Evolutionary conservation across 2,888 invertebrate genomes (phyloP).

Genomic region (Autographa pulchrina): DNA sequence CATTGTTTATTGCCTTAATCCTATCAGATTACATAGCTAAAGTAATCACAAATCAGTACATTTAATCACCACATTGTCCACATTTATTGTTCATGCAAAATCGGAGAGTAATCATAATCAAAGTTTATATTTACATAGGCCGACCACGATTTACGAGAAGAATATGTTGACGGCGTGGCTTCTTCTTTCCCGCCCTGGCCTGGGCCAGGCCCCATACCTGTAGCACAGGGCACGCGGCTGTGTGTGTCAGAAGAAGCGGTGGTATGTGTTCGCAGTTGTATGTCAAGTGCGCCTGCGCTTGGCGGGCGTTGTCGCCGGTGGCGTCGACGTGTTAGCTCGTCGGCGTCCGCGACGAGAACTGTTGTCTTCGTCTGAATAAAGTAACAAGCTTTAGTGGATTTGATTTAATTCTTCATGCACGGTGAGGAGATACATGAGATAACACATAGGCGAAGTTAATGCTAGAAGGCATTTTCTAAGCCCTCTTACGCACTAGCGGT

Average conservation of each 20-base stretch:
- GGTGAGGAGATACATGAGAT: no score
- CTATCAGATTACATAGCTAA: slow-evolving; percentile 26
- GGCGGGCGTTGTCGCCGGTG: slow-evolving; percentile 80
- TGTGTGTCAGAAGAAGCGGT: slow-evolving; percentile 79
- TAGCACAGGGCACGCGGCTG: slow-evolving; percentile 60
- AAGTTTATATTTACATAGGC: slow-evolving; percentile 16
- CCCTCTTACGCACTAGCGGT: no score
- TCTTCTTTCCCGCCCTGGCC: slow-evolving; percentile 46
- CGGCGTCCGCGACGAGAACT: slow-evolving; percentile 78
- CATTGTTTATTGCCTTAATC: slow-evolving; percentile 34
- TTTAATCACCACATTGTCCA: slow-evolving; percentile 27
- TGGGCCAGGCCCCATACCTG: slow-evolving; percentile 10
- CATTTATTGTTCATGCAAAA: slow-evolving; percentile 29
- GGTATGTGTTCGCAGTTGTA: slow-evolving; percentile 70
- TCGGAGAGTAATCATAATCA: slow-evolving; percentile 20
- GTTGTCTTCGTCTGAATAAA: slow-evolving; percentile 74
- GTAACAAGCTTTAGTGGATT: no score
- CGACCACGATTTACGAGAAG: slow-evolving; percentile 51
- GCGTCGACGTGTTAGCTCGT: slow-evolving; percentile 80
- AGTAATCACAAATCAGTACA: slow-evolving; percentile 29
- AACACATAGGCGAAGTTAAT: no score
- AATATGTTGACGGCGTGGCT: slow-evolving; percentile 60
- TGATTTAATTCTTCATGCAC: no score
- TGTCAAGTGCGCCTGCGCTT: slow-evolving; percentile 84
- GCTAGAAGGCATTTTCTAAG: no score